Evolutionary conservation across 2,888 invertebrate species (phyloP), one percentile per base, ranked within the genome.

Genomic region (Drosophila nigricruria): DNA sequence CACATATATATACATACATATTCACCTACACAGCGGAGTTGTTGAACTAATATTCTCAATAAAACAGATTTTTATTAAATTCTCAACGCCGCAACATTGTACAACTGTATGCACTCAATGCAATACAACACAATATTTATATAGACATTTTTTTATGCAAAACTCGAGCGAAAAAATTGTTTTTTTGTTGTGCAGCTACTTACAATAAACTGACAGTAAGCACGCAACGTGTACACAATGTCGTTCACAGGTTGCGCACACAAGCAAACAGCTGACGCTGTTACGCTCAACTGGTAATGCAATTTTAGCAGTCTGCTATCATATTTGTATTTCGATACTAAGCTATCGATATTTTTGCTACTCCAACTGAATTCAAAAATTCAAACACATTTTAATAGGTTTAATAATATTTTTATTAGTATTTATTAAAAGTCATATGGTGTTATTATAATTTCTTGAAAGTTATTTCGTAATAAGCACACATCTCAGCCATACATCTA

Each of bases 381-480:
- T 14, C 1, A 54, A 16, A 45, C 36, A 25, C 10, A 27, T 30
- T 10, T 12, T 20, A 8, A 10, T 83, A 86, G 83, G 89, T 86
- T 84, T 86, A 86, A 82, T 88, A 80, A 83, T 88, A 85, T 86
- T 72, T 83, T 84, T 84, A 84, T 84, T 88, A 88, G 87, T 75
- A 78, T 83, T n/a, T n/a, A 73, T 81, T 84, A 88, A 88, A 84
- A 86, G 83, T 88, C 89, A 83, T 83, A 88, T 88, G 89, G 81
- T 83, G 86, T 86, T 86, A 80, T 83, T 78, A 83, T 83, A 82
- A 80, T 77, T 77, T 88, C 73, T 86, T 88, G 87, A 88, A 88
- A 83, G 71, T 81, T 84, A 83, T 78, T 86, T 88, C 75, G 73
- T 88, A 84, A 75, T 80, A 88, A 84, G 89, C 89, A 86, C 81